Evolutionary conservation across 1,140 invertebrate species (phyloP).

Genomic region (Theocolax elegans): DNA sequence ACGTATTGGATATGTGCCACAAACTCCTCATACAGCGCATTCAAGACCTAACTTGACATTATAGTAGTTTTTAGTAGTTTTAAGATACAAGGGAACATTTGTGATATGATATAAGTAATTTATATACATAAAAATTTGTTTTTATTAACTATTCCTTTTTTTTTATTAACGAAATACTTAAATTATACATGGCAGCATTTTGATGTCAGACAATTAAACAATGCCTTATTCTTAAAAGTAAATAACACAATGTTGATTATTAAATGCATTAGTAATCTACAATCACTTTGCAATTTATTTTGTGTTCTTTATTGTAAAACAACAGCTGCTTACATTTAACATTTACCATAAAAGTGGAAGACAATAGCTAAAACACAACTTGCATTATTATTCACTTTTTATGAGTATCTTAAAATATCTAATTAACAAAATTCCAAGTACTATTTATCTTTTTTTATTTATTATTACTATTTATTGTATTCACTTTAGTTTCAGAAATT

Average conservation of each 20-base stretch:
- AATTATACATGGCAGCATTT: conserved; percentile 52
- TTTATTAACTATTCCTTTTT: conserved; percentile 11
- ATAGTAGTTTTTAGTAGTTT: conserved; percentile 22
- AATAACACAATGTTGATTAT: conserved; percentile 20
- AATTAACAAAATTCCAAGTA: neutral
- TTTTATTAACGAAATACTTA: conserved; percentile 52
- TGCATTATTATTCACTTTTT: neutral
- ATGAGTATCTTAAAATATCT: conserved; percentile 7
- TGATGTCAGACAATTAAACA: conserved; percentile 31
- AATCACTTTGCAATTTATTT: conserved; percentile 18
- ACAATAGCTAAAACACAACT: conserved; percentile 24
- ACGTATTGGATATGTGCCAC: conserved; percentile 74
- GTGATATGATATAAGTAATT: neutral
- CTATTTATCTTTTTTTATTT: neutral
- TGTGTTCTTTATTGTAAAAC: conserved; percentile 1
- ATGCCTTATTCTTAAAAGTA: conserved; percentile 25
- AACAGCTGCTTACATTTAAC: neutral
- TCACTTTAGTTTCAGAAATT: conserved; percentile 13
- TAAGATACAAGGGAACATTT: too few relatives aligned
- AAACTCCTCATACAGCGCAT: conserved; percentile 52
- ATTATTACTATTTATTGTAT: conserved; percentile 37
- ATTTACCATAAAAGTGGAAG: conserved; percentile 23
- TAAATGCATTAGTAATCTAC: conserved; percentile 37
- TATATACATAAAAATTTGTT: conserved; percentile 1
- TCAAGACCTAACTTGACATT: conserved; percentile 56